Conservation (phyloP, 35 echinoderm and acorn worm genomes). For the Heliocidaris tuberculata region DNA sequence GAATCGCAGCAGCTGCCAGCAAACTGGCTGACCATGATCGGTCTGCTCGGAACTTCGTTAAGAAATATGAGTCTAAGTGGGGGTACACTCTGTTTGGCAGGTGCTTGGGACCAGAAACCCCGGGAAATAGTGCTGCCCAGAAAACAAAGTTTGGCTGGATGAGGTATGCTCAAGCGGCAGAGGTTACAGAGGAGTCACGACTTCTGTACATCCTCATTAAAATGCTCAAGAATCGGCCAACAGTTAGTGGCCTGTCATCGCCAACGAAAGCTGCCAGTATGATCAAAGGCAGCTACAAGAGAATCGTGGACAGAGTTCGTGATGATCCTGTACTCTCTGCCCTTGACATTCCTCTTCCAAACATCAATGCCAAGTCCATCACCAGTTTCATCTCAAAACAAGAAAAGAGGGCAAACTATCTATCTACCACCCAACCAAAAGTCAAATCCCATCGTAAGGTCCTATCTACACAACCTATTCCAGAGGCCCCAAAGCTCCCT, state of each 20-base stretch:
- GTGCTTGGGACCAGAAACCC: not conserved
- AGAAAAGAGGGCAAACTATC: slow-evolving; percentile 51
- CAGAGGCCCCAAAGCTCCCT: slow-evolving; percentile 47
- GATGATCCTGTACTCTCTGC: slow-evolving; percentile 44
- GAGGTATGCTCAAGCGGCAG: not conserved
- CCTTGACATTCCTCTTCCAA: slow-evolving; percentile 50
- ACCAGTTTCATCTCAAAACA: slow-evolving; percentile 47
- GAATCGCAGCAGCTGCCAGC: slow-evolving; percentile 14
- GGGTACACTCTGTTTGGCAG: not conserved
- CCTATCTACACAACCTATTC: slow-evolving; percentile 24
- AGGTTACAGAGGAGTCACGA: slow-evolving; percentile 48
- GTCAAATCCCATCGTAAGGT: slow-evolving; percentile 44
- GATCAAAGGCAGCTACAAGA: slow-evolving; percentile 52
- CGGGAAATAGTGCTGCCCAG: not conserved
- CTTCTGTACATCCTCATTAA: slow-evolving; percentile 49
- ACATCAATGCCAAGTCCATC: slow-evolving; percentile 61
- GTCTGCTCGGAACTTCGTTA: not conserved
- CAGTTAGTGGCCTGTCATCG: not conserved
- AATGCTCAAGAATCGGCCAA: slow-evolving; percentile 55
- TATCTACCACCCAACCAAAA: slow-evolving; percentile 47
- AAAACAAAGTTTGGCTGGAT: not conserved
- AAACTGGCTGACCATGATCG: not conserved
- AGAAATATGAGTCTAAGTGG: not conserved
- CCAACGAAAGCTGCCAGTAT: slow-evolving; percentile 44
- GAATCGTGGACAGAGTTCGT: slow-evolving; percentile 46